Percentiles rank a stretch among this genome's conserved stretches.
Evolutionary conservation across 2,797 vertebrate genomes (phyloP).

Genomic region (Schizopygopsis malacanthus): DNA sequence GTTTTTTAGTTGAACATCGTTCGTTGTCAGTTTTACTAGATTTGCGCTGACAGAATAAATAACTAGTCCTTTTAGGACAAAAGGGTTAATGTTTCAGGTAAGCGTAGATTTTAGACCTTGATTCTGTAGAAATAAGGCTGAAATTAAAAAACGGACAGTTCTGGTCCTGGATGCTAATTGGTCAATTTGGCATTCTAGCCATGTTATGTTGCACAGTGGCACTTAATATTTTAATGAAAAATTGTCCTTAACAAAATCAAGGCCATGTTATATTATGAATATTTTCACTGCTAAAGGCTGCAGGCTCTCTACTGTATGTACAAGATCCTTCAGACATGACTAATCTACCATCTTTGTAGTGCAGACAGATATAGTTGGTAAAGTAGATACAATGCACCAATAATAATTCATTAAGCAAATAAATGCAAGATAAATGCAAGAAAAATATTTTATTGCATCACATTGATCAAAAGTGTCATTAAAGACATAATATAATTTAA

Average conservation of each 20-base stretch:
- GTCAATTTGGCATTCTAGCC: background rate
- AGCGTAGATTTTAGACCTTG: background rate
- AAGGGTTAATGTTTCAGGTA: background rate
- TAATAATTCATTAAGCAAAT: background rate
- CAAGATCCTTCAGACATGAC: background rate
- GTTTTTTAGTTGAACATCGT: constrained; percentile 1
- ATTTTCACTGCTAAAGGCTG: background rate
- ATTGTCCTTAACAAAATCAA: background rate
- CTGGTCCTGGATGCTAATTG: background rate
- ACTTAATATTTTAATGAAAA: constrained; percentile 1
- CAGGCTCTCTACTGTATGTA: background rate
- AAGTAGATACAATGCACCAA: background rate
- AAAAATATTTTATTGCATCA: background rate
- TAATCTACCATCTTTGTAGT: background rate
- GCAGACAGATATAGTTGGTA: background rate
- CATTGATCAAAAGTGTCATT: background rate
- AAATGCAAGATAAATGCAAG: background rate
- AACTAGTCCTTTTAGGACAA: background rate
- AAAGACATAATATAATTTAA: background rate
- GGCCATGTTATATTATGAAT: background rate
- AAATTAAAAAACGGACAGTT: background rate
- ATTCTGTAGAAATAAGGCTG: background rate
- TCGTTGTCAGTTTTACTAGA: background rate
- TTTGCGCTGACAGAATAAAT: background rate
- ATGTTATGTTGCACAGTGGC: background rate